These are phyloP conservation scores for Microctenopoma steveboyesi DNA, from an alignment of 2,797 vertebrate genomes.

Conservation along the genomic window DNA sequence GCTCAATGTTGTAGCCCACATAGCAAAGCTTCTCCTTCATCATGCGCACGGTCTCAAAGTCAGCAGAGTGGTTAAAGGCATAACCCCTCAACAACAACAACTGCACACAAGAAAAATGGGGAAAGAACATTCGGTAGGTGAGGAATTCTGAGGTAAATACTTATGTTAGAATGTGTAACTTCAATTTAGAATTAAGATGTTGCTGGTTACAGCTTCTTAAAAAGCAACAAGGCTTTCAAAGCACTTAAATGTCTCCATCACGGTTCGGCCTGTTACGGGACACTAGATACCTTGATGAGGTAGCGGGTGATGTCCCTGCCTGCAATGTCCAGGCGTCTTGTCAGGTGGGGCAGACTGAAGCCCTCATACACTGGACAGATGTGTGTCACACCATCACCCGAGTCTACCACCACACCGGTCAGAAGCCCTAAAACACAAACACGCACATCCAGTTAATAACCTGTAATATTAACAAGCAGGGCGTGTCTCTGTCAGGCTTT, in stretches of 20 bases:
- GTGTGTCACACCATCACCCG: conserved; percentile 86
- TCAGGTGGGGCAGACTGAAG: conserved; percentile 86
- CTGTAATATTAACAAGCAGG: conserved; percentile 8
- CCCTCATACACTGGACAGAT: conserved; percentile 88
- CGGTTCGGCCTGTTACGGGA: not conserved
- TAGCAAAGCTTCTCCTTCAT: conserved; percentile 89
- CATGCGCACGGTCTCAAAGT: conserved; percentile 89
- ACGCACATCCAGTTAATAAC: conserved; percentile 30
- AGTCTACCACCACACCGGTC: conserved; percentile 87
- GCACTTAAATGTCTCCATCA: not conserved
- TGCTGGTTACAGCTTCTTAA: not conserved
- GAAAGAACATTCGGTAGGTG: not conserved
- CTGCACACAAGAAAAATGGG: conserved; percentile 50
- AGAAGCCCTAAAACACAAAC: conserved; percentile 76
- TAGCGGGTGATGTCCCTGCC: conserved; percentile 89
- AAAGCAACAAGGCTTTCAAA: not conserved
- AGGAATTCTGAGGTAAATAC: no score
- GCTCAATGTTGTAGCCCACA: conserved; percentile 89
- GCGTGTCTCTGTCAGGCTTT: conserved; percentile 21
- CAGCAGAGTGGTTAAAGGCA: conserved; percentile 88
- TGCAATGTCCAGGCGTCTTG: conserved; percentile 86
- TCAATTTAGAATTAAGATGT: not conserved
- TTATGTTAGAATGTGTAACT: no score
- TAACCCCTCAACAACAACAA: conserved; percentile 86
- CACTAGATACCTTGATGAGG: conserved; percentile 84